These are phyloP conservation scores for Anoplopoma fimbria DNA, from an alignment of 2,113 vertebrate genomes.

Conservation along the genomic window DNA sequence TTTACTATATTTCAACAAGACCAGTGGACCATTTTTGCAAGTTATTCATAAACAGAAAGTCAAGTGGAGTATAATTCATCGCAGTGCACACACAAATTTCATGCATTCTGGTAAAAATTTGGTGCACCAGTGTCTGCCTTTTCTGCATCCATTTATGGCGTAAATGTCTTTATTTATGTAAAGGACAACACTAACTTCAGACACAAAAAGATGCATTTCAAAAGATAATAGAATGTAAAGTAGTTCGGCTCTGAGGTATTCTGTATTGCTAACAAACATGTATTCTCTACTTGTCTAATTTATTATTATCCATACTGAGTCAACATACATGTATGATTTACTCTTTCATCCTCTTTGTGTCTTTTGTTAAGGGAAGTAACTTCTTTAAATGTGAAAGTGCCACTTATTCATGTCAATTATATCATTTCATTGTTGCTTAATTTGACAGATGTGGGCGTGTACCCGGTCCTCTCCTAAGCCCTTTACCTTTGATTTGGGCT, in stretches of 20 bases:
- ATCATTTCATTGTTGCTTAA: constrained; percentile 4
- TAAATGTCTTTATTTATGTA: background rate
- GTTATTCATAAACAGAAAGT: constrained; percentile 13
- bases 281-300: no score
- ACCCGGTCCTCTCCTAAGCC: constrained; percentile 31
- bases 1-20: background rate
- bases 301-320: no score
- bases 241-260: no score
- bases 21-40: background rate
- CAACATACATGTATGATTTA: no score
- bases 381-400: no score
- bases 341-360: no score
- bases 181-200: no score
- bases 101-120: background rate
- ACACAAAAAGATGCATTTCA: no score
- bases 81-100: background rate
- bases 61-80: background rate
- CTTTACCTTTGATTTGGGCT: constrained; percentile 16
- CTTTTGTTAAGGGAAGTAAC: no score
- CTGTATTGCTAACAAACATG: no score
- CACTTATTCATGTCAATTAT: no score
- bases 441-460: constrained; percentile 43
- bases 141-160: background rate
- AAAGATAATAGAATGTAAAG: background rate
- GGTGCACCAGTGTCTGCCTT: no score